phyloP scores from a whole-genome alignment of 2,797 vertebrate genomes.

The Sebastiscus albofasciatus region DNA sequence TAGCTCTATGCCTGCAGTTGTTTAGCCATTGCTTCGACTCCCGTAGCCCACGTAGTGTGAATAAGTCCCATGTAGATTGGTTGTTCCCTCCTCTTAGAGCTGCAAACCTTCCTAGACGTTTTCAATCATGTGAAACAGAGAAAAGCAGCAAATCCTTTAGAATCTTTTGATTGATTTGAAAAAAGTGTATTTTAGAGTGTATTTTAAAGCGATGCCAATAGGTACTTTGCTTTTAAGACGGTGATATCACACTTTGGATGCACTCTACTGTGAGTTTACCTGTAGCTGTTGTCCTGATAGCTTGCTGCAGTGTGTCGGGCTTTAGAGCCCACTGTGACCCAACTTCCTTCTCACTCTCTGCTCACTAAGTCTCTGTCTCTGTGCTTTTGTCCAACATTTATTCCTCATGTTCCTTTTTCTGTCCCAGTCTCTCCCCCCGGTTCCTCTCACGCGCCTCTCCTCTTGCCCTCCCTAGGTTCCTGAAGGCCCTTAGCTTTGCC shows the following conservation, averaged over 20 bases:
- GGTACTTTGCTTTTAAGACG: not conserved
- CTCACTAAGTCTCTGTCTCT: slow-evolving; percentile 45
- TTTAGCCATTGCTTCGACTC: slow-evolving; percentile 17
- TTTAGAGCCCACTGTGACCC: slow-evolving; percentile 1
- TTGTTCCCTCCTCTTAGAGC: slow-evolving; percentile 17
- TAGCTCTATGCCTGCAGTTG: slow-evolving; percentile 2
- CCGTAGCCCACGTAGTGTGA: slow-evolving; percentile 23
- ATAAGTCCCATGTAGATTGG: slow-evolving; percentile 10
- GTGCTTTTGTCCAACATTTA: slow-evolving; percentile 46
- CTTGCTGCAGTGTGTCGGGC: not conserved
- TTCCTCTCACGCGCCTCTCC: slow-evolving; percentile 72
- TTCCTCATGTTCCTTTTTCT: slow-evolving; percentile 47
- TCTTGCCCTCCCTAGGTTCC: slow-evolving; percentile 87
- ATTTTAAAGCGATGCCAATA: not conserved
- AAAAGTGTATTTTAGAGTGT: too few species aligned
- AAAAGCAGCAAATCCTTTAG: too few species aligned
- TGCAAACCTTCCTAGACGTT: not conserved
- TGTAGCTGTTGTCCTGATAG: slow-evolving; percentile 1
- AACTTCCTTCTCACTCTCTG: not conserved
- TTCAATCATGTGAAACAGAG: too few species aligned
- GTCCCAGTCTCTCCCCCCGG: slow-evolving; percentile 68
- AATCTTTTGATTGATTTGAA: too few species aligned
- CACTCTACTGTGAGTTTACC: not conserved
- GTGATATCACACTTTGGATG: not conserved
- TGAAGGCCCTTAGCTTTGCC: slow-evolving; percentile 98